Conservation (phyloP, 2,113 vertebrate species). For the Lamprotornis superbus region DNA sequence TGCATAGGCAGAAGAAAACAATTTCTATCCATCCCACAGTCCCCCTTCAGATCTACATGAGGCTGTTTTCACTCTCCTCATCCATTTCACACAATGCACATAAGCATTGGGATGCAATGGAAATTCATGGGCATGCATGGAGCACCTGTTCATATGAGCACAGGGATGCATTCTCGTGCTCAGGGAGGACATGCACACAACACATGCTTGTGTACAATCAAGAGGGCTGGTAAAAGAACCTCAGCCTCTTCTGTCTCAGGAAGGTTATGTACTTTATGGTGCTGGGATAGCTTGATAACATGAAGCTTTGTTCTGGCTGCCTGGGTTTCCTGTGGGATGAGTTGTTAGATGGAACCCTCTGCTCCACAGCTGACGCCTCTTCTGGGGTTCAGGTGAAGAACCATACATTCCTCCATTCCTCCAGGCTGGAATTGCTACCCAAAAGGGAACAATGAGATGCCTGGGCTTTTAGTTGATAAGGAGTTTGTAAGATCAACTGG, state of each 20-base stretch:
- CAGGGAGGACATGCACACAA: rapidly evolving
- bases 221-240: not conserved
- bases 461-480: not conserved
- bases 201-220: rapidly evolving
- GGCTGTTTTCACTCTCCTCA: not conserved
- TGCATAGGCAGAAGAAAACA: not conserved
- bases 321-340: not conserved
- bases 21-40: not conserved
- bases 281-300: not conserved
- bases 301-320: not conserved
- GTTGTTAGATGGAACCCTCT: not conserved
- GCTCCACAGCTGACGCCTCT: rapidly evolving
- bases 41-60: not conserved
- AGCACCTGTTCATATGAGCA: rapidly evolving
- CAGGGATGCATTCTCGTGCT: rapidly evolving
- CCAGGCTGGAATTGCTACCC: not conserved
- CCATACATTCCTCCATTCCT: not conserved
- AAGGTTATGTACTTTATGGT: not conserved
- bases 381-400: not conserved
- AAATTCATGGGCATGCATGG: rapidly evolving
- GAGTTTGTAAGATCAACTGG: not conserved
- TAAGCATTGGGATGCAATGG: not conserved
- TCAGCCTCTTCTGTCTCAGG: not conserved
- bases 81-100: not conserved
- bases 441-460: not conserved